Base-by-base conservation (phyloP, 2,888 invertebrate genomes). In the Andrena fulva region DNA sequence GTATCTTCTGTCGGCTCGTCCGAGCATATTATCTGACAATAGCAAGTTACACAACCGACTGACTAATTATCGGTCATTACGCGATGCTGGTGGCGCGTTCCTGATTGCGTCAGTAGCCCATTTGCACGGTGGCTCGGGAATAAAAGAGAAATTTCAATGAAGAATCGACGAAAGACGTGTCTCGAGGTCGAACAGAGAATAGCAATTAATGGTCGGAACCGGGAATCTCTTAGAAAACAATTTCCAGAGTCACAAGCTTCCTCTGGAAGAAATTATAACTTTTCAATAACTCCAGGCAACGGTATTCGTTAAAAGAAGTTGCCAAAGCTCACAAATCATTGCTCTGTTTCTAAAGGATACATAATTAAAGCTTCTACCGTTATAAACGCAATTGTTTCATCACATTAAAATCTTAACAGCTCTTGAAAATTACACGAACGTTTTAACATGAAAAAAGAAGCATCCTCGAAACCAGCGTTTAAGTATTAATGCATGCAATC, bases 11-110 rank as follows among this genome's bases (percentile, higher is more conserved):
- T 35, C 56, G 66, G 52, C 48, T 77, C 54, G 71, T 62, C 66
- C 50, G 80, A 68, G 80, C 66, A 76, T 84, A 81, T 87, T 86
- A 83, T 72, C 79, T 52, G 77, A 86, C 88, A 89, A 89, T 89
- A 63, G 73, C 29, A 7, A 50, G 64, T 88, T 84, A 52, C 66
- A 82, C 76, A 89, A 89, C 60, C 56, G 20, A 67, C 82, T 77
- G 80, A 87, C 87, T 92, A 92, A 92, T 92, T 92, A 91, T 91
- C 89, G 85, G 87, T 89, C 85, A 89, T 92, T 91, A 91, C 84
- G 86, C 56, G 85, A 68, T 72, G 83, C 80, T 83, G 71, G 72
- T 88, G 87, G 85, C 80, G 85, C 85, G 85, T 84, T 84, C 71
- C 66, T 74, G 66, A 72, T 90, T 90, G 83, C 89, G 84, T 89